Evolutionary conservation across 1,140 invertebrate species (phyloP).

Genomic region (Drosophila tsacasi): DNA sequence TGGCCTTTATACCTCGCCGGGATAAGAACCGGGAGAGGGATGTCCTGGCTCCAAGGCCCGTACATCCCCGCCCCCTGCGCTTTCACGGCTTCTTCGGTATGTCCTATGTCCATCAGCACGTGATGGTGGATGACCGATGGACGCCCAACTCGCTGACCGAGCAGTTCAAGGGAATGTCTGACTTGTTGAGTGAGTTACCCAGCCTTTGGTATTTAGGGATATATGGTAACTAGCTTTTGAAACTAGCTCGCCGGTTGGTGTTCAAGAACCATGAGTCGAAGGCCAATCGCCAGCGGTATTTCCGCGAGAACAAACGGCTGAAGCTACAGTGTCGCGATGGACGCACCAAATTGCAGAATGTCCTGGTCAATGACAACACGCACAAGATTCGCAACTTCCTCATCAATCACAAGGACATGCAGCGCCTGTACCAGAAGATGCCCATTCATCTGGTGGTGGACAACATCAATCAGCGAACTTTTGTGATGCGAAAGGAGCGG

Average conservation of each 20-base stretch:
- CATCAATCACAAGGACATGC: constrained; percentile 75
- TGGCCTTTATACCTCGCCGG: constrained; percentile 16
- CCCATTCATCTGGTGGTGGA: constrained; percentile 77
- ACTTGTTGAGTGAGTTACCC: constrained; percentile 69
- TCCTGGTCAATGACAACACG: constrained; percentile 63
- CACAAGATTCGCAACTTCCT: constrained; percentile 72
- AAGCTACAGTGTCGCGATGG: constrained; percentile 78
- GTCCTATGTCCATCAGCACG: constrained; percentile 68
- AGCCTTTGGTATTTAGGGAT: neutral
- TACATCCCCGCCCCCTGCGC: constrained; percentile 68
- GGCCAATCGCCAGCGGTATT: constrained; percentile 63
- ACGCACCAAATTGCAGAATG: constrained; percentile 69
- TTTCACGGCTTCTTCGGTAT: constrained; percentile 79
- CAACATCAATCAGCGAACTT: constrained; percentile 82
- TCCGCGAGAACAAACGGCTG: constrained; percentile 58
- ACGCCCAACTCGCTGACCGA: constrained; percentile 69
- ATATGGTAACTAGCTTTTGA: neutral
- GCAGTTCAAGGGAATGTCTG: constrained; percentile 73
- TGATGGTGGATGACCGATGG: constrained; percentile 77
- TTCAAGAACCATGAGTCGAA: constrained; percentile 72
- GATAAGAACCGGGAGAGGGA: constrained; percentile 51
- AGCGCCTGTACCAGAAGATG: constrained; percentile 79
- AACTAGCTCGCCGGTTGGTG: constrained; percentile 59
- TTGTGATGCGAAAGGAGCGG: constrained; percentile 78
- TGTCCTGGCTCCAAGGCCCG: constrained; percentile 68